Conservation (phyloP, 2,888 invertebrate species). For the Philopedon plagiatum region DNA sequence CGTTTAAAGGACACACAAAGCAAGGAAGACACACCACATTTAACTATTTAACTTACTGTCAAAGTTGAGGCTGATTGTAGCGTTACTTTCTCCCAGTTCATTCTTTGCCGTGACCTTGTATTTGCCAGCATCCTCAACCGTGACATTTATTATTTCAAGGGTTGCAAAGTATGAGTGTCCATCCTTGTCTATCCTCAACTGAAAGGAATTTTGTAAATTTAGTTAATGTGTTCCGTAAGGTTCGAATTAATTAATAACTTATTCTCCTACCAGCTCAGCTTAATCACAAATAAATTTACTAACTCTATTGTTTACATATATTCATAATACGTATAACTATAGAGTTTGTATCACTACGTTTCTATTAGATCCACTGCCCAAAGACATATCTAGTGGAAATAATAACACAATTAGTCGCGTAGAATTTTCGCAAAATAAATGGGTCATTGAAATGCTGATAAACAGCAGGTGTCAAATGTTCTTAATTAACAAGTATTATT, state of each 20-base stretch:
- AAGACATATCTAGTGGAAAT: conserved; percentile 50
- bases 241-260: not conserved
- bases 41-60: conserved; percentile 92
- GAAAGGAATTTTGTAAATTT: conserved; percentile 61
- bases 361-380: conserved; percentile 51
- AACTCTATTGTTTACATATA: not conserved
- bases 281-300: conserved; percentile 1
- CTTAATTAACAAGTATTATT: not conserved
- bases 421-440: conserved; percentile 11
- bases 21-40: conserved; percentile 59
- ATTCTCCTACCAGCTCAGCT: conserved; percentile 35
- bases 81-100: conserved; percentile 97
- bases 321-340: not conserved
- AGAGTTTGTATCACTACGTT: not conserved
- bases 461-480: conserved; percentile 25
- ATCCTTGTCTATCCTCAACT: conserved; percentile 92
- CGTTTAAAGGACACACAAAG: conserved; percentile 53
- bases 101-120: conserved; percentile 98
- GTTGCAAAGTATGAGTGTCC: conserved; percentile 95
- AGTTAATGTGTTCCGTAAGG: conserved; percentile 21
- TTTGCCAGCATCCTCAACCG: conserved; percentile 97
- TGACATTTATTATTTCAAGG: conserved; percentile 93
- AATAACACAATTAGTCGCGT: conserved; percentile 14
- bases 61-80: conserved; percentile 97
- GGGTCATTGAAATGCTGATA: conserved; percentile 10